Evolutionary conservation across 2,797 vertebrate genomes (phyloP), one percentile per base, ranked within the genome.

Genomic region (Hyperoplus lanceolatus): DNA sequence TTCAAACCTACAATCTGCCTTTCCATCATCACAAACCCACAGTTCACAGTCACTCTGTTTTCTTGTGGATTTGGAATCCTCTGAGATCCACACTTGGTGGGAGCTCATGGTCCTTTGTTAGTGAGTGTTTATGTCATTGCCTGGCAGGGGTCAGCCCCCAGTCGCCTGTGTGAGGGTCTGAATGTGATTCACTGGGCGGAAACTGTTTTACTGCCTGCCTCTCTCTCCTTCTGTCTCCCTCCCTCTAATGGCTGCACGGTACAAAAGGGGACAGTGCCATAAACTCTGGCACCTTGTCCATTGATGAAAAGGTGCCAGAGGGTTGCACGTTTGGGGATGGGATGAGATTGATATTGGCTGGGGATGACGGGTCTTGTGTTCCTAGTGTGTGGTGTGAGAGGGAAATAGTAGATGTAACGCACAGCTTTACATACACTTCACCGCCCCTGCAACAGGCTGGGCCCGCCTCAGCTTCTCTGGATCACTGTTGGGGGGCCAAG

Each of bases 121-220:
- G 90, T 87, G 80, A 71, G 84, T 91, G 92, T 94, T 93, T 93
- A 91, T 93, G 93, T 91, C 90, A 91, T 82, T 63, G 92, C 89
- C 88, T 94, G 89, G 92, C 89, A 94, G 91, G 92, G 92, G 91
- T 92, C 92, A 89, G 85, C 87, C 87, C 86, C 89, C 86, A 90
- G 89, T 91, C 70, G 90, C 81, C 90, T 67, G 89, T 87, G 89
- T 84, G 86, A 89, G 89, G 79, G 87, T 80, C 89, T 93, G 88
- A 93, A 92, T 93, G 89, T 94, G 92, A 95, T 95, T 93, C 92
- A 94, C 93, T 90, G 92, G 91, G 93, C 84, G 93, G 91, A 94
- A 94, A 93, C 88, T 90, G 87, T 95, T 94, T 94, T 93, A 94
- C 80, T 90, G 93, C 92, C 79, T 84, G 87, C 88, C 75, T 87